These are phyloP conservation scores for Scaptomyza polygonia DNA, from an alignment of 2,888 invertebrate species.

Conservation along the genomic window DNA sequence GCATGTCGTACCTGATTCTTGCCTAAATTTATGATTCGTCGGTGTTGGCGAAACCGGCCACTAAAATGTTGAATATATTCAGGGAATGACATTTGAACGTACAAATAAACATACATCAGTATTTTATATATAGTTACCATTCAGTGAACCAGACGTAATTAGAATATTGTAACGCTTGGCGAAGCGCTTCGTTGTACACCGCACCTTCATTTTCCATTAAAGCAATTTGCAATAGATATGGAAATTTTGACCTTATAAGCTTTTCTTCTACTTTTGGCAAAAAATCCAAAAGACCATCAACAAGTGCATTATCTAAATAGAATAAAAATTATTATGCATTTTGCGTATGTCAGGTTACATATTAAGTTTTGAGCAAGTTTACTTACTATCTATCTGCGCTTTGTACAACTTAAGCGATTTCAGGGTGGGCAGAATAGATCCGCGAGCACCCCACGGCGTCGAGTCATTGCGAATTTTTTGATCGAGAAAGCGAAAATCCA, in stretches of 20 bases:
- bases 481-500: slow-evolving; percentile 84
- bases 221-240: slow-evolving; percentile 81
- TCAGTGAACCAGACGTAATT: slow-evolving; percentile 82
- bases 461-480: slow-evolving; percentile 80
- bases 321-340: not conserved
- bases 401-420: slow-evolving; percentile 77
- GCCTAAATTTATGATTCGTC: slow-evolving; percentile 82
- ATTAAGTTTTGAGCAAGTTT: not conserved
- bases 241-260: slow-evolving; percentile 77
- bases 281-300: slow-evolving; percentile 71
- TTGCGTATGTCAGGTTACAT: not conserved
- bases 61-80: slow-evolving; percentile 47
- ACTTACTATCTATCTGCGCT: slow-evolving; percentile 71
- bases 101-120: not conserved
- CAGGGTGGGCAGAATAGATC: slow-evolving; percentile 80
- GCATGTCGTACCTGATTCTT: slow-evolving; percentile 66
- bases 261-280: slow-evolving; percentile 82
- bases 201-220: slow-evolving; percentile 71
- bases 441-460: slow-evolving; percentile 60
- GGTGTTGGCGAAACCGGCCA: slow-evolving; percentile 82
- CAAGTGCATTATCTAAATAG: slow-evolving; percentile 48
- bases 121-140: slow-evolving; percentile 65
- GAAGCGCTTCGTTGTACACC: slow-evolving; percentile 78
- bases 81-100: not conserved
- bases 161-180: slow-evolving; percentile 74